A percentile compares a stretch with the other conserved stretches of the same genome.
Evolutionary conservation across 2,797 vertebrate species (phyloP).

Genomic region (Eospalax fontanierii): DNA sequence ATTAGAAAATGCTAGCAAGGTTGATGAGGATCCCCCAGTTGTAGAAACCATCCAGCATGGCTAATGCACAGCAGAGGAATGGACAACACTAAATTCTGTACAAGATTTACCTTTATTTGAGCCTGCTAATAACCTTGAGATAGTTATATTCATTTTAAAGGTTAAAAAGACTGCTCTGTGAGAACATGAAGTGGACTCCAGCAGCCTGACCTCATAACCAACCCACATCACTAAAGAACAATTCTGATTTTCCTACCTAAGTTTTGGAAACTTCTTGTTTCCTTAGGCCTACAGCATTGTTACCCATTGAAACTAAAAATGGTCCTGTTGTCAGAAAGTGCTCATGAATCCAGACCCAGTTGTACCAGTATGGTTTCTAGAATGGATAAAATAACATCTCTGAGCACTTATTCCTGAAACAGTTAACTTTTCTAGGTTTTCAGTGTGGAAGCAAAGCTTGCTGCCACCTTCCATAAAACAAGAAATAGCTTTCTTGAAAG

Average conservation of each 20-base stretch:
- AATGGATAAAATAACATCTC: not conserved
- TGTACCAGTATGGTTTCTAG: not conserved
- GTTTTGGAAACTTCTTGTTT: not conserved
- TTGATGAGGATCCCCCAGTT: not conserved
- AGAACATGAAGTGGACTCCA: not conserved
- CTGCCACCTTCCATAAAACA: slow-evolving; percentile 41
- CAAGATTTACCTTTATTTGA: not conserved
- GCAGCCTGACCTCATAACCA: not conserved
- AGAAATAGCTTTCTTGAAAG: slow-evolving; percentile 44
- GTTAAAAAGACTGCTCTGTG: not conserved
- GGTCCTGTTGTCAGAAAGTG: not conserved
- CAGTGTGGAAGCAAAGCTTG: not conserved
- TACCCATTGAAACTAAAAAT: not conserved
- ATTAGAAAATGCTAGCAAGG: not conserved
- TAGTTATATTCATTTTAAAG: not conserved
- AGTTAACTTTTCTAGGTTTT: not conserved
- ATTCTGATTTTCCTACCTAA: not conserved
- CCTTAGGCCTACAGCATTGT: not conserved
- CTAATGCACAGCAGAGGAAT: fast-evolving
- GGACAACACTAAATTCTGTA: not conserved
- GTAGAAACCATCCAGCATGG: not conserved
- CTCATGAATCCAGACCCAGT: not conserved
- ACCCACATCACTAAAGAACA: not conserved
- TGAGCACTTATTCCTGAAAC: not conserved
- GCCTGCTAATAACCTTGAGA: not conserved